Percentiles rank a stretch among this genome's conserved stretches.
These are phyloP conservation scores for Coptodon bakossiorum DNA, from an alignment of 2,113 vertebrate species.

Conservation along the genomic window DNA sequence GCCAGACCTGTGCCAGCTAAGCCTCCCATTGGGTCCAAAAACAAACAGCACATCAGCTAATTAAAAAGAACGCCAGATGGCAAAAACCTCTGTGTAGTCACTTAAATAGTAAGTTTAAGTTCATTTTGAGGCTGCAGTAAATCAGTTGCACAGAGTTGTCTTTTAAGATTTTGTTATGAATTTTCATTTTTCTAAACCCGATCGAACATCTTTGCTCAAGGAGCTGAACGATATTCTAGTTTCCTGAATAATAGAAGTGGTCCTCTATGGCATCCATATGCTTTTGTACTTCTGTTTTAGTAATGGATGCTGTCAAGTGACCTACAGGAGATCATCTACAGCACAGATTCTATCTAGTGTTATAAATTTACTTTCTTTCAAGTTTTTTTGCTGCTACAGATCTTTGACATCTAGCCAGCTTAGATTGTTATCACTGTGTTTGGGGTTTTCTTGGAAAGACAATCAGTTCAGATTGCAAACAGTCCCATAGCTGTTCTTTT, in stretches of 20 bases:
- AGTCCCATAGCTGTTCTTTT: not conserved
- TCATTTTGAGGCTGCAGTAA: not conserved
- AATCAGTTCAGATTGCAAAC: not conserved
- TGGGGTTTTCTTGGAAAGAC: not conserved
- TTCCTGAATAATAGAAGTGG: not conserved
- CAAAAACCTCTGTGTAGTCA: not conserved
- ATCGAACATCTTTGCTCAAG: not conserved
- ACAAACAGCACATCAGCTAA: not conserved
- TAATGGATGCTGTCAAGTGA: not conserved
- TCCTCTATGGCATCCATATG: not conserved
- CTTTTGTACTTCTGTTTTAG: not conserved
- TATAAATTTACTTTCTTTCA: not conserved
- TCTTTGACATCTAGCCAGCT: not conserved
- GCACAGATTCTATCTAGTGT: not conserved
- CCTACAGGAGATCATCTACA: not conserved
- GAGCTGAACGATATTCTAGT: not conserved
- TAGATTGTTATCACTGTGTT: not conserved
- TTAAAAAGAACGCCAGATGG: slow-evolving; percentile 20
- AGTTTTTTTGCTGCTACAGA: not conserved
- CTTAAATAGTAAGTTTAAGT: not conserved
- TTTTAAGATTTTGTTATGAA: not conserved
- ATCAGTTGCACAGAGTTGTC: not conserved
- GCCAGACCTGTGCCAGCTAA: not conserved
- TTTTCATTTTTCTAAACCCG: not conserved
- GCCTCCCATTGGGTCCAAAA: not conserved